Conservation (phyloP, 2,113 vertebrate species). For the Microcebus murinus region DNA sequence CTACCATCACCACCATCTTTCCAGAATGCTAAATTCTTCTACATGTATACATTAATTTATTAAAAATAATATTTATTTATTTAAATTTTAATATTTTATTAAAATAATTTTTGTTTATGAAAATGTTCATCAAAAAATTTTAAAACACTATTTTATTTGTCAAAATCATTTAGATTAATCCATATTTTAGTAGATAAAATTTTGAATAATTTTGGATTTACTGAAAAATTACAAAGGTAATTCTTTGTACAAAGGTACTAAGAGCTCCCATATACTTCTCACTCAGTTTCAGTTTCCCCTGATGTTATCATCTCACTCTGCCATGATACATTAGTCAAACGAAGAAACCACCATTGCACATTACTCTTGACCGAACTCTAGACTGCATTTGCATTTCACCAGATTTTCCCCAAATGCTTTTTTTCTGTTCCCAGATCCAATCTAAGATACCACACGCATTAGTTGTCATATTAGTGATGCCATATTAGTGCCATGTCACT, state of each 20-base stretch:
- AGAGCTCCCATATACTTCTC: not conserved
- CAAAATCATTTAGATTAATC: not conserved
- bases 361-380: not conserved
- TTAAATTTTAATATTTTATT: not conserved
- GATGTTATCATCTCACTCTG: not conserved
- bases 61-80: not conserved
- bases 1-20: not conserved
- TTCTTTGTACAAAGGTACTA: no score
- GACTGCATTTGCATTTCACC: not conserved
- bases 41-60: not conserved
- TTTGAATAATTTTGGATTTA: constrained; percentile 15
- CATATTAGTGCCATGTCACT: no score
- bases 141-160: not conserved
- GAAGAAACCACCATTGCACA: not conserved
- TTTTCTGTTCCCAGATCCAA: not conserved
- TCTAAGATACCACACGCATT: not conserved
- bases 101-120: not conserved
- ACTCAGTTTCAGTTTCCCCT: not conserved
- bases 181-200: not conserved
- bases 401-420: not conserved
- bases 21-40: not conserved
- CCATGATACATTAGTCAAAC: not conserved
- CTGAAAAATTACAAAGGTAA: not conserved
- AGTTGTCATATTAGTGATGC: no score
- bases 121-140: not conserved